Percentiles rank a stretch among this genome's conserved stretches.
Evolutionary conservation across 2,113 vertebrate genomes (phyloP).

Genomic region (Cyprinodon brontotheroides): DNA sequence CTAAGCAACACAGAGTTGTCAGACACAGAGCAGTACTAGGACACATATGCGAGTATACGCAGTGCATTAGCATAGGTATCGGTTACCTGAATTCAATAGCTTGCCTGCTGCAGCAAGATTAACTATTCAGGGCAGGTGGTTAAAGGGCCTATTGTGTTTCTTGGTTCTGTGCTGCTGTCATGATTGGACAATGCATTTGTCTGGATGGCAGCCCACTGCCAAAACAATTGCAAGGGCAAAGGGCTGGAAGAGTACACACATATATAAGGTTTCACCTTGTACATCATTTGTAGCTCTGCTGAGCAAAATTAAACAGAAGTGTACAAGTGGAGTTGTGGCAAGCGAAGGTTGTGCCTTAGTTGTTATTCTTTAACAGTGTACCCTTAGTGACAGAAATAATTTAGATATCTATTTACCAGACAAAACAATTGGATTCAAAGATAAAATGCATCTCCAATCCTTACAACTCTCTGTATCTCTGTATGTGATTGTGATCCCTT

Average conservation of each 20-base stretch:
- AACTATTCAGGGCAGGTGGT: slow-evolving; percentile 83
- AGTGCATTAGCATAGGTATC: slow-evolving; percentile 76
- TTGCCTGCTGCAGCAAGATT: slow-evolving; percentile 77
- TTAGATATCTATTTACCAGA: slow-evolving; percentile 21
- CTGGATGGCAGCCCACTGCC: slow-evolving; percentile 63
- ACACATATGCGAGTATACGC: slow-evolving; percentile 42
- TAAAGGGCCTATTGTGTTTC: slow-evolving; percentile 81
- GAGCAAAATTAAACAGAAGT: slow-evolving; percentile 49
- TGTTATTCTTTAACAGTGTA: slow-evolving; percentile 27
- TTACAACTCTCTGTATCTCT: slow-evolving; percentile 59
- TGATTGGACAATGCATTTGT: slow-evolving; percentile 72
- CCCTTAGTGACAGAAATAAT: slow-evolving; percentile 5
- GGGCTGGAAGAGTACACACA: slow-evolving; percentile 71
- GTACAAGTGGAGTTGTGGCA: slow-evolving; percentile 24
- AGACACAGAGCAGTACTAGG: slow-evolving; percentile 27
- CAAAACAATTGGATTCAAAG: slow-evolving; percentile 19
- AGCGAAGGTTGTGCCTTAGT: background rate
- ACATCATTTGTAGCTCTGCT: slow-evolving; percentile 50
- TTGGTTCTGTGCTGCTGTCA: slow-evolving; percentile 68
- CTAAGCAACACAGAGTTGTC: slow-evolving; percentile 40
- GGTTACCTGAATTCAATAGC: slow-evolving; percentile 83
- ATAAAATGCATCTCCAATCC: slow-evolving; percentile 33
- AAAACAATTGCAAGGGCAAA: slow-evolving; percentile 75
- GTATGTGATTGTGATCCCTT: slow-evolving; percentile 63
- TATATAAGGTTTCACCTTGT: slow-evolving; percentile 58